A percentile compares a stretch with the other conserved stretches of the same genome.
Conservation (phyloP, 2,888 invertebrate genomes). For the Bhutanitis thaidina region DNA sequence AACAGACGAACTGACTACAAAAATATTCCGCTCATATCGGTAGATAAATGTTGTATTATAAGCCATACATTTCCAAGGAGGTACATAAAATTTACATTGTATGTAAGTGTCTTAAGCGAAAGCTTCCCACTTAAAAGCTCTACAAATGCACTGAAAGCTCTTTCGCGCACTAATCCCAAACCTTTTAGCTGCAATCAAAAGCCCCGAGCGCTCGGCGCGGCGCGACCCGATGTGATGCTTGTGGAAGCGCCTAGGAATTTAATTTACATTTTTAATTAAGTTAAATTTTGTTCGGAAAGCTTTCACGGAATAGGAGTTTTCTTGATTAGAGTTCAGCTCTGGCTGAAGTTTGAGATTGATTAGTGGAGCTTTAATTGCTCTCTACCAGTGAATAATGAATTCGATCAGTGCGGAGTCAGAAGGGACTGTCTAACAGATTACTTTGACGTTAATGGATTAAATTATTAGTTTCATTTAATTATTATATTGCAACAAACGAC, state of each 20-base stretch:
- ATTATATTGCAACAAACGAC: too few species aligned
- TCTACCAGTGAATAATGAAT: constrained; percentile 77
- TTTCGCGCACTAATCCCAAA: constrained; percentile 80
- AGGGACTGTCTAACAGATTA: constrained; percentile 60
- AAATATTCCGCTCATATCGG: constrained; percentile 10
- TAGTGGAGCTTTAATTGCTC: constrained; percentile 79
- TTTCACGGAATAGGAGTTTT: constrained; percentile 79
- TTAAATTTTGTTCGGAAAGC: constrained; percentile 80
- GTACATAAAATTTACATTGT: constrained; percentile 78
- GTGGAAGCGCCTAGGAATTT: constrained; percentile 79
- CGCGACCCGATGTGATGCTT: constrained; percentile 67
- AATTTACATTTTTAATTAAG: constrained; percentile 81
- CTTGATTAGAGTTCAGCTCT: constrained; percentile 79
- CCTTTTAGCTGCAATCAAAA: constrained; percentile 81
- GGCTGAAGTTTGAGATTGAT: constrained; percentile 79
- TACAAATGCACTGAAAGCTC: constrained; percentile 81
- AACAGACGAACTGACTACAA: background rate
- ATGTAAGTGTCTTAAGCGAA: constrained; percentile 79
- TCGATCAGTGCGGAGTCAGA: constrained; percentile 69
- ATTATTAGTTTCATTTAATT: constrained; percentile 37
- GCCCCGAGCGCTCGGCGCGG: constrained; percentile 66
- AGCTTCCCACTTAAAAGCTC: constrained; percentile 81
- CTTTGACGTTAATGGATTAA: constrained; percentile 50
- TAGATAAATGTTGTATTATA: constrained; percentile 12
- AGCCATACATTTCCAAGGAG: constrained; percentile 44